Base-by-base conservation (phyloP, 1,140 invertebrate species). In the Zophobas morio region DNA sequence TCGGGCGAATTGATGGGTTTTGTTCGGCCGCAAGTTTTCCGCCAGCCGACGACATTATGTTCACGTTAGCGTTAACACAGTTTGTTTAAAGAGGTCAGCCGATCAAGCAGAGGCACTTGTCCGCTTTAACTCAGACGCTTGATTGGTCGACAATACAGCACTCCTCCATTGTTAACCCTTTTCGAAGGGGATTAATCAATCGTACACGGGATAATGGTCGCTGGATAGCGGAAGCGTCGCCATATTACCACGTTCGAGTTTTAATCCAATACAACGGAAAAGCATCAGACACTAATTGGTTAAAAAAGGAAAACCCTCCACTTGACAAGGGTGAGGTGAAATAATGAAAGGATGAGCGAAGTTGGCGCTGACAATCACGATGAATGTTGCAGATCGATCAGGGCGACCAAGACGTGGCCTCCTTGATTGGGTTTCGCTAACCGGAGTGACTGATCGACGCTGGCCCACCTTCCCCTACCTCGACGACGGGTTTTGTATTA, bases 271-370 rank as follows among this genome's bases (percentile, higher is more conserved):
- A 36, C 49, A 39, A 20, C 46, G 47, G 46, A 72, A 72, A 53
- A 72, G 33, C 70, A 72, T 72, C 51, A 72, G 46, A 42, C 1
- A 42, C 70, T 71, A 71, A 71, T 72, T 72, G 70, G 32, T 49
- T 51, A 71, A 73, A 70, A 73, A 40, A 54, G 42, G 35, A 60
- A 71, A 36, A n/a, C 40, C 49, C 76, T 47, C 20, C 36, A 70
- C 42, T 76, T 73, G 76, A 56, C 53, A 60, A 66, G 76, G 76
- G 39, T 63, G 6, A 71, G 54, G 54, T 56, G 70, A 72, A 73
- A 77, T 77, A 72, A 77, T 77, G 76, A 73, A 77, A 33, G 60
- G 75, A 77, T 77, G 75, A 72, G 54, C 51, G 42, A 63, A 72
- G 54, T 49, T 73, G 66, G 2, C 60, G 39, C 57, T 47, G 74